Base-by-base conservation (phyloP, 1,140 invertebrate genomes). In the Caenorhabditis brenneri region DNA sequence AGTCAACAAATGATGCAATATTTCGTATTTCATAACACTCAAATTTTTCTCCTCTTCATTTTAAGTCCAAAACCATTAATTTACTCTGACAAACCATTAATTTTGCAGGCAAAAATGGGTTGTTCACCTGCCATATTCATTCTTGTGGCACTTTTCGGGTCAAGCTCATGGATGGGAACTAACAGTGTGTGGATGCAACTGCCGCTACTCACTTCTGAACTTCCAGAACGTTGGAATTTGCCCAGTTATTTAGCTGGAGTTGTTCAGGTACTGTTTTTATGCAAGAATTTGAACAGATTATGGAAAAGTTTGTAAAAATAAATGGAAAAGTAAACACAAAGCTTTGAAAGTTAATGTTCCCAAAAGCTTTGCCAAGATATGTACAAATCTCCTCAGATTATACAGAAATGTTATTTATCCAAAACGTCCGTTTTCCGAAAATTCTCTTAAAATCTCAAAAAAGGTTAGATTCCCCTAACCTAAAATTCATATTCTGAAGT, bases 141-240 rank as follows among this genome's bases (percentile, higher is more conserved):
- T 39, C 91, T 96, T 39, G 93, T 95, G 51, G 92, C 94, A 79
- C 91, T 95, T 83, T 96, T 96, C 92, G 96, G 95, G 29, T 93
- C 96, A 27, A 94, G 94, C 87, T 94, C 96, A 22, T 97, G 96
- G 96, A 92, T 97, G 79, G 94, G 94, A 33, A 93, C 97, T 48
- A 97, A 96, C 91, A 95, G 95, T 9, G 93, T 96, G 82, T 98
- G 94, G 92, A 94, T 96, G 51, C 95, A 97, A 91, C 91, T 97
- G 60, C 96, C 96, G 0, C 92, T 96, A 79, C 92, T 97, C 79
- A 88, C 88, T n/a, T 39, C 80, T 10, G 92, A 91, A 16, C 93
- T 96, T 42, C 96, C 96, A 0, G 96, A 98, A 92, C 93, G 93
- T 89, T 97, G 96, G 96, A 93, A 92, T 87, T 92, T 98, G 51